phyloP scores from a whole-genome alignment of 2,797 vertebrate species.

The Monodelphis domestica region DNA sequence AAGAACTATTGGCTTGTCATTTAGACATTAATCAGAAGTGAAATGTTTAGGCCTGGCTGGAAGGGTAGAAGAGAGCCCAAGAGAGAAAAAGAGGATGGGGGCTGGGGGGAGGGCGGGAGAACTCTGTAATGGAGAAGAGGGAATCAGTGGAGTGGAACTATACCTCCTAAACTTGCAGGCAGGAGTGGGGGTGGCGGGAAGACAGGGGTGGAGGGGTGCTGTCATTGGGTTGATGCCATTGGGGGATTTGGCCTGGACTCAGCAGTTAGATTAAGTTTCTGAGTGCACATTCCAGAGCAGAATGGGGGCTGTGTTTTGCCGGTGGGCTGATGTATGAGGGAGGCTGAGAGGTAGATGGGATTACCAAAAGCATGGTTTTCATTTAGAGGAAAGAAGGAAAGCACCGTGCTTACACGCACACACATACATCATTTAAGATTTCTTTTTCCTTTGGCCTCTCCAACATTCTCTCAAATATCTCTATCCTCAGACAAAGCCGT shows the following conservation, averaged over 20 bases:
- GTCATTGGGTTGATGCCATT: constrained; percentile 81
- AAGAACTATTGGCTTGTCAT: constrained; percentile 81
- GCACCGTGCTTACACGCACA: neutral
- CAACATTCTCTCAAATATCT: neutral
- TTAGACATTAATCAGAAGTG: constrained; percentile 84
- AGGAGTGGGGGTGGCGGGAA: neutral
- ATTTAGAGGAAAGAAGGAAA: constrained; percentile 70
- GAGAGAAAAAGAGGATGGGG: constrained; percentile 2
- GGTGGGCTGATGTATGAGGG: constrained; percentile 81
- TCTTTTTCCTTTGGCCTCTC: constrained; percentile 42
- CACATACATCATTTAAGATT: neutral
- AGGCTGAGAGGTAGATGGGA: constrained; percentile 78
- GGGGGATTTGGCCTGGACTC: constrained; percentile 84
- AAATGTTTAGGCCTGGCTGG: constrained; percentile 83
- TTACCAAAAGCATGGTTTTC: constrained; percentile 80
- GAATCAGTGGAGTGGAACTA: neutral
- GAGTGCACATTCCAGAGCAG: constrained; percentile 87
- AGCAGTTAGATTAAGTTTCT: constrained; percentile 86
- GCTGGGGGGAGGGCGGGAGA: constrained; percentile 50
- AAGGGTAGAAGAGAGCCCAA: constrained; percentile 74
- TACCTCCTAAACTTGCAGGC: constrained; percentile 18
- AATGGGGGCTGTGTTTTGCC: constrained; percentile 86
- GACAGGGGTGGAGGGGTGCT: constrained; percentile 57
- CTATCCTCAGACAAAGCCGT: constrained; percentile 30
- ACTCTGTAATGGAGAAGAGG: neutral